Conservation (phyloP, 1,140 invertebrate genomes). For the Ceratoteleas bidentatus region DNA sequence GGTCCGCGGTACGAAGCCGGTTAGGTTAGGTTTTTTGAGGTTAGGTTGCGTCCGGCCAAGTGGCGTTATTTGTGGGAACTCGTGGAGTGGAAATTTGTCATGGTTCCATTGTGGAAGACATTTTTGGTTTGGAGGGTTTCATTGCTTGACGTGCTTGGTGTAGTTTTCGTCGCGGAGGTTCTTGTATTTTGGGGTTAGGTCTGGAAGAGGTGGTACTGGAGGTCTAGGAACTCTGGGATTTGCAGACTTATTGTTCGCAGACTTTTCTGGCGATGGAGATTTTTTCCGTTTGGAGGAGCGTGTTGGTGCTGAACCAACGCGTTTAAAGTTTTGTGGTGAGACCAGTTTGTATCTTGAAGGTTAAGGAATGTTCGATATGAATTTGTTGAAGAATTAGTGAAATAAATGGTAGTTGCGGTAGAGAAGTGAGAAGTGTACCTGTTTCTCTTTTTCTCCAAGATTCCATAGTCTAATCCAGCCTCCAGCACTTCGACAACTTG, state of each 20-base stretch:
- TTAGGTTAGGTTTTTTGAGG: too few species aligned
- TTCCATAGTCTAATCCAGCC: conserved; percentile 1
- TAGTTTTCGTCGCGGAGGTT: background rate
- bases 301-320: background rate
- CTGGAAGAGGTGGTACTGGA: background rate
- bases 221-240: background rate
- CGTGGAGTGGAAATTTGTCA: too few species aligned
- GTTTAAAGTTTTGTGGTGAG: background rate
- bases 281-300: background rate
- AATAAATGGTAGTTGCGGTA: background rate
- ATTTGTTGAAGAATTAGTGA: background rate
- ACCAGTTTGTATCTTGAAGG: background rate
- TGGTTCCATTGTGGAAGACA: too few species aligned
- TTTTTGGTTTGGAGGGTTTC: too few species aligned
- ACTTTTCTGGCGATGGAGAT: background rate
- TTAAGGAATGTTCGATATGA: background rate
- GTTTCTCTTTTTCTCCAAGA: background rate
- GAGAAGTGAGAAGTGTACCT: background rate
- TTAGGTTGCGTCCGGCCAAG: too few species aligned
- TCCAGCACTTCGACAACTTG: background rate
- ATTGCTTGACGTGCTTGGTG: conserved; percentile 1
- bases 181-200: background rate
- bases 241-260: background rate
- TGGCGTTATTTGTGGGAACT: too few species aligned
- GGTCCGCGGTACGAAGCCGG: too few species aligned